phyloP scores from a whole-genome alignment of 2,797 vertebrate species.

The Propithecus perrieri region DNA sequence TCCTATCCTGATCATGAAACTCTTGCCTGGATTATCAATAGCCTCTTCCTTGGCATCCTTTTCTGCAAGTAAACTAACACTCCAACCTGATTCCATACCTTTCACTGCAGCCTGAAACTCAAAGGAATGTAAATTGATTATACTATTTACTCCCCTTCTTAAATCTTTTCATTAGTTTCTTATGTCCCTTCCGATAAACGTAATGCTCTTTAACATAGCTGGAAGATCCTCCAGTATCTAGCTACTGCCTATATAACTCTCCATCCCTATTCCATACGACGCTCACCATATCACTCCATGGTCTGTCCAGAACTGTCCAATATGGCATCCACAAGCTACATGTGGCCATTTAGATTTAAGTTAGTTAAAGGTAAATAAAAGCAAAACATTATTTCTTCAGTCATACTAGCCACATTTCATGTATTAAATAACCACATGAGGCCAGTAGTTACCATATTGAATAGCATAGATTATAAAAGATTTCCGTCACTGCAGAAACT shows the following conservation, averaged over 20 bases:
- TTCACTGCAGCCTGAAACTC: not conserved
- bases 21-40: not conserved
- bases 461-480: not conserved
- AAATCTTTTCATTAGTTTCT: not conserved
- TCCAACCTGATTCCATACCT: not conserved
- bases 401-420: not conserved
- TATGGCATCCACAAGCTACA: not conserved
- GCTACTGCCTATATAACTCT: not conserved
- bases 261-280: not conserved
- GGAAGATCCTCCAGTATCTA: not conserved
- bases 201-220: not conserved
- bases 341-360: slow-evolving; percentile 11
- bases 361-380: slow-evolving; percentile 4
- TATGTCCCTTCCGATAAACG: not conserved
- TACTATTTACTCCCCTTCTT: not conserved
- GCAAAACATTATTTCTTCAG: not conserved
- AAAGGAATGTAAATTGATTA: not conserved
- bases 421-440: not conserved
- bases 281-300: not conserved
- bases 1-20: not conserved
- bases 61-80: not conserved
- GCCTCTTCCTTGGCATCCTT: not conserved
- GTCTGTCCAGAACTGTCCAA: not conserved
- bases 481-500: not conserved
- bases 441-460: not conserved